Evolutionary conservation across 2,113 vertebrate genomes (phyloP).

Genomic region (Candoia aspera): DNA sequence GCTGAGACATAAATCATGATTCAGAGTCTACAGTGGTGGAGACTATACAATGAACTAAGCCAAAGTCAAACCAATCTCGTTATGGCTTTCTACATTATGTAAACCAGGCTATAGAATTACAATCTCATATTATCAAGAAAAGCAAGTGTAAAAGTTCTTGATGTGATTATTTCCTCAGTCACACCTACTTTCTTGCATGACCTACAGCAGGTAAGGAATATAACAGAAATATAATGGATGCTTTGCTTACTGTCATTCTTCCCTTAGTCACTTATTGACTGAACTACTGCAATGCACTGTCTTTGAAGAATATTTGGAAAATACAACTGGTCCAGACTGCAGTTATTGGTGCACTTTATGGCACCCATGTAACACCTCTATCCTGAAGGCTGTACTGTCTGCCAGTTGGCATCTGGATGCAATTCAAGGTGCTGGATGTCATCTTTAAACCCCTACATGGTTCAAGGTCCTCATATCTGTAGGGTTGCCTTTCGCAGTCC

Average conservation of each 20-base stretch:
- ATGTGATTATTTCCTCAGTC: background rate
- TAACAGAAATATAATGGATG: background rate
- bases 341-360: background rate
- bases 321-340: background rate
- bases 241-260: background rate
- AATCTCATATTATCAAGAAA: background rate
- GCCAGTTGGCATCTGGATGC: background rate
- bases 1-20: background rate
- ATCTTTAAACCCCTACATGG: background rate
- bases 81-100: background rate
- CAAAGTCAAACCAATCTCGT: background rate
- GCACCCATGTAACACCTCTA: background rate
- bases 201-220: background rate
- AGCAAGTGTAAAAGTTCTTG: conserved; percentile 1
- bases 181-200: conserved; percentile 23
- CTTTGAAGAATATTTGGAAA: background rate
- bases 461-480: background rate
- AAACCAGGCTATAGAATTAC: background rate
- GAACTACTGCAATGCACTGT: background rate
- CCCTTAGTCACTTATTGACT: background rate
- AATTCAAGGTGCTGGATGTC: background rate
- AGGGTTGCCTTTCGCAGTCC: background rate
- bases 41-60: background rate
- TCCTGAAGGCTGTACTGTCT: background rate
- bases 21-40: background rate